These are phyloP conservation scores for Lasiommata megera DNA, from an alignment of 2,888 invertebrate species.

Conservation along the genomic window DNA sequence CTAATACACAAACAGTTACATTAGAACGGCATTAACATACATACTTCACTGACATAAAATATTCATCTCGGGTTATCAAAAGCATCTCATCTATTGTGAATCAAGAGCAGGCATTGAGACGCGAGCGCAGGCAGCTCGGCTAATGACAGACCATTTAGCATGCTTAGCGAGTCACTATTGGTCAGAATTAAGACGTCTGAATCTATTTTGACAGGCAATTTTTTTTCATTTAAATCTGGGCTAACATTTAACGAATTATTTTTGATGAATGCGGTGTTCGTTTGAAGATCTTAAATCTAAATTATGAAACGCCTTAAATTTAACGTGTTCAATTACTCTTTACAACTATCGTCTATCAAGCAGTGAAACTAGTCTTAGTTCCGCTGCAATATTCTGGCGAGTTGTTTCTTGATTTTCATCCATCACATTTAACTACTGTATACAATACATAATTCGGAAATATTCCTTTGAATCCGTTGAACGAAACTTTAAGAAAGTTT, in stretches of 20 bases:
- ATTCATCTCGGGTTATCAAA: slow-evolving; percentile 29
- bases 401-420: background rate
- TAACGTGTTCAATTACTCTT: slow-evolving; percentile 1
- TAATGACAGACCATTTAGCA: slow-evolving; percentile 68
- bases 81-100: slow-evolving; percentile 46
- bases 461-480: no score
- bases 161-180: slow-evolving; percentile 27
- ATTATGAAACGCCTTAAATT: background rate
- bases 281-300: background rate
- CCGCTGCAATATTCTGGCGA: background rate
- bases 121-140: slow-evolving; percentile 42
- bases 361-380: background rate
- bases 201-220: slow-evolving; percentile 48
- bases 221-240: slow-evolving; percentile 49
- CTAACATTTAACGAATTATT: slow-evolving; percentile 30
- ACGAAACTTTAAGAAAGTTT: no score
- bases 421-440: no score
- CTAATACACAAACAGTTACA: slow-evolving; percentile 23
- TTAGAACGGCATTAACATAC: slow-evolving; percentile 31
- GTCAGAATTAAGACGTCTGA: slow-evolving; percentile 57
- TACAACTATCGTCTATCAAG: background rate
- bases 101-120: slow-evolving; percentile 53
- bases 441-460: no score
- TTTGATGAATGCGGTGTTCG: slow-evolving; percentile 3
- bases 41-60: slow-evolving; percentile 32